Percentiles rank a stretch among this genome's conserved stretches.
Evolutionary conservation across 2,888 invertebrate species (phyloP).

Genomic region (Cosmopolites sordidus): DNA sequence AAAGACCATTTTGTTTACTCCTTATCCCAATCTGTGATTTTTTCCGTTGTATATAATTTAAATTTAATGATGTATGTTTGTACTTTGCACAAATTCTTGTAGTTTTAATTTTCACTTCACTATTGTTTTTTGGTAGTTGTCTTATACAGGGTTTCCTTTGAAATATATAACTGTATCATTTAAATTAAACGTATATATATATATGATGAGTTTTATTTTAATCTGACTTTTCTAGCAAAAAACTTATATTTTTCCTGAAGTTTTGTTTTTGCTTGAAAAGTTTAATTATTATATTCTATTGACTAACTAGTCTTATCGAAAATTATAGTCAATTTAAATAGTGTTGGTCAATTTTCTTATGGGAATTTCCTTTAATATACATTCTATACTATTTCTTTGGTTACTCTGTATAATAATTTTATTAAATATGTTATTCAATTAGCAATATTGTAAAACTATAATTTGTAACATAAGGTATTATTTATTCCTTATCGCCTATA

Average conservation of each 20-base stretch:
- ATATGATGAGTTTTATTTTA: no score
- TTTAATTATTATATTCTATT: background rate
- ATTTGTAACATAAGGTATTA: constrained; percentile 13
- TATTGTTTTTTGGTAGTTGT: constrained; percentile 13
- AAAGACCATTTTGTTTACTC: constrained; percentile 6
- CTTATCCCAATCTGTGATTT: constrained; percentile 12
- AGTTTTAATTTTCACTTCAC: constrained; percentile 11
- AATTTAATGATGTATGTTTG: constrained; percentile 10
- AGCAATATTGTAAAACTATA: constrained; percentile 39
- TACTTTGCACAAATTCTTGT: constrained; percentile 10
- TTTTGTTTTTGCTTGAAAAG: no score
- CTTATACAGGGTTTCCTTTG: constrained; percentile 2
- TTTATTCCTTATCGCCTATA: constrained; percentile 2
- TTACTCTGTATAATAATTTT: constrained; percentile 7
- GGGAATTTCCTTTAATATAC: background rate
- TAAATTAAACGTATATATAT: no score
- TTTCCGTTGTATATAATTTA: constrained; percentile 16
- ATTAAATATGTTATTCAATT: constrained; percentile 38
- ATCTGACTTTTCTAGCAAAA: no score
- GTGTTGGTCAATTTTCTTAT: background rate
- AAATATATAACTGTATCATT: no score
- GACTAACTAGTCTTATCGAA: background rate
- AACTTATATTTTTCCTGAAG: no score
- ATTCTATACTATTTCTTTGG: background rate
- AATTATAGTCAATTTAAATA: constrained; percentile 8